Conservation (phyloP, 92 coral and sea anemone species). For the Epizoanthus illoricatus region DNA sequence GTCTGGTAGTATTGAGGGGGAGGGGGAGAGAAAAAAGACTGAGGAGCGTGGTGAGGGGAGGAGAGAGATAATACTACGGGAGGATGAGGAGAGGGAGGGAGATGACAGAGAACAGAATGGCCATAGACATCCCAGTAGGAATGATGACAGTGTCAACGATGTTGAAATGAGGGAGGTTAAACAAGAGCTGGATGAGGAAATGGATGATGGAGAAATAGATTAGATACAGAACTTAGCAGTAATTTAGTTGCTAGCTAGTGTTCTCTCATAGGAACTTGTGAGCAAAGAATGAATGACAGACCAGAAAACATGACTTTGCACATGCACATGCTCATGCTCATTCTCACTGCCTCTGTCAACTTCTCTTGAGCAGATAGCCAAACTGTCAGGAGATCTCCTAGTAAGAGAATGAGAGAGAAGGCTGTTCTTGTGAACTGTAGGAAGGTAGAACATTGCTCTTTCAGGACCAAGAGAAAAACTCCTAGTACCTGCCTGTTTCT, state of each 20-base stretch:
- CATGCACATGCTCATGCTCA: background rate
- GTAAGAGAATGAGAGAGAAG: too few species aligned
- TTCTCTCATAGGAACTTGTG: background rate
- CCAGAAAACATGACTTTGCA: background rate
- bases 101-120: constrained; percentile 33
- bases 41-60: constrained; percentile 26
- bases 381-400: too few species aligned
- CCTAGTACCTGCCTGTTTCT: background rate
- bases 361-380: too few species aligned
- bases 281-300: background rate
- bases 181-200: constrained; percentile 21
- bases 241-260: background rate
- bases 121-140: background rate
- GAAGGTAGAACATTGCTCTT: background rate
- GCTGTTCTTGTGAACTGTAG: too few species aligned
- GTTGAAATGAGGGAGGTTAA: constrained; percentile 22
- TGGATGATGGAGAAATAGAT: constrained; percentile 39
- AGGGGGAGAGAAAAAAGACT: constrained; percentile 46
- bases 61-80: constrained; percentile 64
- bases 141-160: constrained; percentile 20
- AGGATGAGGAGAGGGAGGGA: constrained; percentile 31
- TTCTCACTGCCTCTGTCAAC: too few species aligned
- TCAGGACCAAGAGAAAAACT: background rate
- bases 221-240: background rate
- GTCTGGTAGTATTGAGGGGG: constrained; percentile 69